Base-by-base conservation (phyloP, 1,140 invertebrate species). In the Lasaia peninsularis region DNA sequence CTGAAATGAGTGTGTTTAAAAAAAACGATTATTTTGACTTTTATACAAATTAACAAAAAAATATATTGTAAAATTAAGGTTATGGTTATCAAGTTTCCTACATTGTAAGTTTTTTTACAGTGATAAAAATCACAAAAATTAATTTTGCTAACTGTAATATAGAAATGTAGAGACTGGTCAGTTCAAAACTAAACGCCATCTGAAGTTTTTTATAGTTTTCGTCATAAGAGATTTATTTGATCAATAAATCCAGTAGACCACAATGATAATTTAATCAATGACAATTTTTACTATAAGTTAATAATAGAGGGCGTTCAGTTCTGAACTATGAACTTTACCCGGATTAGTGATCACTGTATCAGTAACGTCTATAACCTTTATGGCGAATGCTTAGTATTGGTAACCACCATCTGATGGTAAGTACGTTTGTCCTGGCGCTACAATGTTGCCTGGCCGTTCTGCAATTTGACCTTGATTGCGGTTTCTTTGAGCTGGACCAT, bases 321-420 rank as follows among this genome's bases (percentile, higher is more conserved):
- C 2, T 40, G 35, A 40, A 40, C 16, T n/a, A 40, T 12, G 12
- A 40, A 8, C 6, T 16, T 9, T 40, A 8, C 14, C n/a, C n/a
- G n/a, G 34, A 35, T 14, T 7, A 6, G 7, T 35, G 12, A 2
- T 5, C 12, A 12, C 7, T 14, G 5, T 35, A 5, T 7, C n/a
- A 18, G 51, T 52, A 10, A 33, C 51, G 31, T 55, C 31, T 28
- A 11, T 40, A 44, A 32, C 40, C 34, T 37, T 18, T 40, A 33
- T 24, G 32, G 61, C 68, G 55, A 20, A 16, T 62, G 9, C 52
- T 62, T 89, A 92, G 72, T 92, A 92, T 56, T 90, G 90, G 75
- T 92, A 92, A 40, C 91, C 91, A 33, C 89, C 90, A 7, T 75
- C 76, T 16, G 88, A 82, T 24, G 89, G 85, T 4, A 83, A 69